Evolutionary conservation across 2,888 invertebrate species (phyloP).

Genomic region (Deroplatys truncata): DNA sequence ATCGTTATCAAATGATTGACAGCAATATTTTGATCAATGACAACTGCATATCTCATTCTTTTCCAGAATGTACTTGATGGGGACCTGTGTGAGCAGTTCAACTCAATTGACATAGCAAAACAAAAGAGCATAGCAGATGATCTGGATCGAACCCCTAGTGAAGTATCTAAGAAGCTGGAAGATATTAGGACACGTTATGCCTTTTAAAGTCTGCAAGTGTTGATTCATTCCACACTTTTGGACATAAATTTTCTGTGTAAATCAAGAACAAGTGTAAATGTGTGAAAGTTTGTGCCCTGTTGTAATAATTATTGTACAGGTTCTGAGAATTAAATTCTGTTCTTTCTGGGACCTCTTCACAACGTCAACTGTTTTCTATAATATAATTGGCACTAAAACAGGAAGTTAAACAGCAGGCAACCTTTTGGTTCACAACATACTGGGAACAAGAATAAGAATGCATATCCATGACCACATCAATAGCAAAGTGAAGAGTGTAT

Average conservation of each 20-base stretch:
- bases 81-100: constrained; percentile 98
- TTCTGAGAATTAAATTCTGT: neutral
- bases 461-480: too few relatives aligned
- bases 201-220: constrained; percentile 64
- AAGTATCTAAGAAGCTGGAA: constrained; percentile 97
- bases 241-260: neutral
- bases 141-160: constrained; percentile 90
- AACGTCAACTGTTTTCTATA: too few relatives aligned
- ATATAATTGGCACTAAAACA: too few relatives aligned
- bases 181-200: constrained; percentile 98
- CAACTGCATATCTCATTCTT: constrained; percentile 28
- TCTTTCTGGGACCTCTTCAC: too few relatives aligned
- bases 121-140: constrained; percentile 94
- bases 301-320: too few relatives aligned
- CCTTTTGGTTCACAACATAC: too few relatives aligned
- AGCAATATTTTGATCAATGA: too few relatives aligned
- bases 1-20: too few relatives aligned
- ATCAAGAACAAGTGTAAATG: neutral
- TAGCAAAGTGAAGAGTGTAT: too few relatives aligned
- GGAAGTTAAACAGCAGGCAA: too few relatives aligned
- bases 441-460: too few relatives aligned
- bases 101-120: constrained; percentile 87
- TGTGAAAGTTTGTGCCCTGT: neutral
- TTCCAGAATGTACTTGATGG: constrained; percentile 95
- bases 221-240: neutral